Evolutionary conservation across 2,113 vertebrate species (phyloP).

Genomic region (Todiramphus chloris): DNA sequence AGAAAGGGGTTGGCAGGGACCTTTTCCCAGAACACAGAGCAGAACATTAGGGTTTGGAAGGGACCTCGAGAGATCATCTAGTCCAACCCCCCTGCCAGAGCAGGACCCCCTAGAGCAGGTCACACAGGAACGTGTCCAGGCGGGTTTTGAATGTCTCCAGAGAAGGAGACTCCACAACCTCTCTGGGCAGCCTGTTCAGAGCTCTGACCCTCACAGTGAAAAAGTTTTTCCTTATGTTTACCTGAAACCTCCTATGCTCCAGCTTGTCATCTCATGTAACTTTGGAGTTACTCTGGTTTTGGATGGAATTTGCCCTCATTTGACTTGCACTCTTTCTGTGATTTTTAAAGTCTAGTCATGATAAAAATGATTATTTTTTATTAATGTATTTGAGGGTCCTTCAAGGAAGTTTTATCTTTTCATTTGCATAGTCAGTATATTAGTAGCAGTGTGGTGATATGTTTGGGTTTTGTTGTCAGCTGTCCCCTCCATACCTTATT

Average conservation of each 20-base stretch:
- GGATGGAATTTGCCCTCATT: background rate
- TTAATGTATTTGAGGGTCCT: background rate
- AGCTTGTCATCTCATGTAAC: background rate
- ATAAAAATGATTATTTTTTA: background rate
- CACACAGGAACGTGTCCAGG: too few species aligned
- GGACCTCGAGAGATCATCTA: too few species aligned
- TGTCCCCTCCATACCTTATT: background rate
- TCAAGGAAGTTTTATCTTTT: background rate
- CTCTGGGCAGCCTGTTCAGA: too few species aligned
- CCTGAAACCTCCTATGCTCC: too few species aligned
- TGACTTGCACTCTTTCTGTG: fast-evolving
- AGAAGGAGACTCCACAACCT: too few species aligned
- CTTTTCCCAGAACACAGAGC: background rate
- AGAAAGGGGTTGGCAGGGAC: background rate
- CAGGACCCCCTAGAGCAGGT: too few species aligned
- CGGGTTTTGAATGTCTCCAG: too few species aligned
- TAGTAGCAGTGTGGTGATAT: background rate
- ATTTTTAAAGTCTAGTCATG: background rate
- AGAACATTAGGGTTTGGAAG: too few species aligned
- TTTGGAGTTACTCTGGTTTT: background rate
- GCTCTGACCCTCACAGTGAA: too few species aligned
- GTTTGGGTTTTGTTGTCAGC: background rate
- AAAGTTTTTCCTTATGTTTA: too few species aligned
- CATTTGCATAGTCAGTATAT: background rate
- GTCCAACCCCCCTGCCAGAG: too few species aligned